phyloP scores from a whole-genome alignment of 2,797 vertebrate genomes.

The Macropus fuliginosus region DNA sequence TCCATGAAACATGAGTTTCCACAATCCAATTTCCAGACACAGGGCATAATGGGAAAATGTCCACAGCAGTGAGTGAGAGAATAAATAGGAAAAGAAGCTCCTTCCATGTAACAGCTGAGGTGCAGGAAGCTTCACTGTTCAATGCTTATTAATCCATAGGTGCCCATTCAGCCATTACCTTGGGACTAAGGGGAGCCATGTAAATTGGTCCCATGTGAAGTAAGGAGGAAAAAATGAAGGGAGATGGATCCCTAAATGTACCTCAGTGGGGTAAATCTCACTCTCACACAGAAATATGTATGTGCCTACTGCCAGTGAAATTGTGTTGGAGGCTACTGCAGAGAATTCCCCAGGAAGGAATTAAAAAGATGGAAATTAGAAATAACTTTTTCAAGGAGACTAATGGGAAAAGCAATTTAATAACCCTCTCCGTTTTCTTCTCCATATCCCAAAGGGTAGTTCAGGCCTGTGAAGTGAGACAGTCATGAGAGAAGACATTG shows the following conservation, averaged over 20 bases:
- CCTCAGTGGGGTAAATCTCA: background rate
- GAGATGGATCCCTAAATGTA: conserved; percentile 4
- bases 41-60: conserved; percentile 50
- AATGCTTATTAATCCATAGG: conserved; percentile 52
- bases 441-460: background rate
- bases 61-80: background rate
- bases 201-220: conserved; percentile 1
- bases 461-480: background rate
- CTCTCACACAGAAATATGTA: conserved; percentile 10
- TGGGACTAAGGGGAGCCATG: conserved; percentile 19
- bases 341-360: conserved; percentile 29
- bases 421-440: conserved; percentile 40
- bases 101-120: conserved; percentile 12
- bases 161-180: conserved; percentile 8
- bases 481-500: background rate
- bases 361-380: conserved; percentile 44
- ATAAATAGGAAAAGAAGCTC: conserved; percentile 59
- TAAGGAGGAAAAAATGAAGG: background rate
- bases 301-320: background rate
- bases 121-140: conserved; percentile 9
- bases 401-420: conserved; percentile 5
- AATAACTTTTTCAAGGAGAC: conserved; percentile 44
- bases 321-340: conserved; percentile 30
- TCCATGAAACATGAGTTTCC: conserved; percentile 29
- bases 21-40: background rate